phyloP scores from a whole-genome alignment of 2,113 vertebrate species.

The Tor tambroides region DNA sequence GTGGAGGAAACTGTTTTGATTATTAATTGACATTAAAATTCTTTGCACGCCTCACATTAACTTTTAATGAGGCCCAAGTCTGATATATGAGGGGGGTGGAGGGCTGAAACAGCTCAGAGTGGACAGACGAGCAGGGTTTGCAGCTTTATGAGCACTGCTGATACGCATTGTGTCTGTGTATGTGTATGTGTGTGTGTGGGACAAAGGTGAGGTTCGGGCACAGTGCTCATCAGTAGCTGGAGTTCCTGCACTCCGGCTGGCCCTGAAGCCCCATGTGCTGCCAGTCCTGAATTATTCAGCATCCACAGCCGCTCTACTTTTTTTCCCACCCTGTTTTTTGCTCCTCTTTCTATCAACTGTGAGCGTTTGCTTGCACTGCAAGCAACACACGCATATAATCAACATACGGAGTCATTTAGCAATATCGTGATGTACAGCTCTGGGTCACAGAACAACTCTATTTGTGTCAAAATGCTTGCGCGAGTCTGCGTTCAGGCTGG shows the following conservation, averaged over 20 bases:
- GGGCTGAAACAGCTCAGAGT: constrained; percentile 18
- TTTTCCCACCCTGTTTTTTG: constrained; percentile 5
- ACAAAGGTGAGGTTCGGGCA: constrained; percentile 38
- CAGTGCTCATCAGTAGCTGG: constrained; percentile 33
- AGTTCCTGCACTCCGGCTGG: constrained; percentile 5
- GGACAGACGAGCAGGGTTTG: constrained; percentile 5
- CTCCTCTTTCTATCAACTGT: constrained; percentile 12
- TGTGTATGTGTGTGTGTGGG: neutral
- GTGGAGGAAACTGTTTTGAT: constrained; percentile 63
- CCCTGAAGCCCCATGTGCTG: constrained; percentile 18
- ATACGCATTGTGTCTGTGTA: neutral
- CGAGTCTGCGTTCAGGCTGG: neutral
- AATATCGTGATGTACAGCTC: neutral
- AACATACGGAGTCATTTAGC: neutral
- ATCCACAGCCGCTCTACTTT: constrained; percentile 36
- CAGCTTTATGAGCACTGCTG: neutral
- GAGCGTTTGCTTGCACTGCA: neutral
- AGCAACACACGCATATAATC: neutral
- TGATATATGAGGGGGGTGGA: constrained; percentile 48
- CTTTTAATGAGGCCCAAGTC: constrained; percentile 72
- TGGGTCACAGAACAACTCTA: neutral
- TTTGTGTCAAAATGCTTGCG: neutral
- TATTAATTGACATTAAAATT: constrained; percentile 74
- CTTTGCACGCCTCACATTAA: constrained; percentile 64
- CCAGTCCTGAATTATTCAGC: constrained; percentile 59